Evolutionary conservation across 2,797 vertebrate genomes (phyloP), one percentile per base, ranked within the genome.

Genomic region (Enoplosus armatus): DNA sequence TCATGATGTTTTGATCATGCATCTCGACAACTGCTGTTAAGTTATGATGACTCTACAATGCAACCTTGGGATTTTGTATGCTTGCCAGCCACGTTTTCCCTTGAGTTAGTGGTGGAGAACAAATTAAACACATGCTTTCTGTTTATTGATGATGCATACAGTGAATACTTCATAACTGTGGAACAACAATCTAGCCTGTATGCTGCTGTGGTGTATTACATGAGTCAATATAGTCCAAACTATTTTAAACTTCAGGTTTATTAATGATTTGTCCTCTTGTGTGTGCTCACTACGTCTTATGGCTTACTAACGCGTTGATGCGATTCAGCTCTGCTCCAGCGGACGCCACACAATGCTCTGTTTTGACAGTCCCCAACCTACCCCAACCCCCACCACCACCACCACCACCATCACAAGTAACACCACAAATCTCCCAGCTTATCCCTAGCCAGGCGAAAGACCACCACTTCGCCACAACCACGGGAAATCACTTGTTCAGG

Each of bases 341-440:
- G 85, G 85, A 87, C 39, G 55, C 82, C 80, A 86, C 77, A 86
- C 65, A 73, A 71, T 68, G 53, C 71, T 79, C 75, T 82, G 69
- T 84, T 89, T 85, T 90, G 83, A 88, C 78, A 80, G 74, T 75
- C 73, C 60, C 65, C 41, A 35, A 24, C 62, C 43, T 7, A 37
- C 63, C 61, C 45, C 60, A 33, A 58, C 66, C 47, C 27, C 22
- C 9, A 37, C 47, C 39, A 33, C 11, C 29, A 43, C 68, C 69
- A 14, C 8, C 58, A 16, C 60, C 84, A 20, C 29, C 69, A 75
- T 63, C 72, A 83, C 83, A 79, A 65, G 77, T 65, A 84, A 86
- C 81, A 29, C 77, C 71, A 71, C 75, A 88, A 92, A 90, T 89
- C 88, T 92, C 81, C 58, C 80, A 72, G 80, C 83, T 89, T 89